A percentile compares a stretch with the other conserved stretches of the same genome.
Evolutionary conservation across 2,888 invertebrate species (phyloP).

Genomic region (Ectobius pallidus): DNA sequence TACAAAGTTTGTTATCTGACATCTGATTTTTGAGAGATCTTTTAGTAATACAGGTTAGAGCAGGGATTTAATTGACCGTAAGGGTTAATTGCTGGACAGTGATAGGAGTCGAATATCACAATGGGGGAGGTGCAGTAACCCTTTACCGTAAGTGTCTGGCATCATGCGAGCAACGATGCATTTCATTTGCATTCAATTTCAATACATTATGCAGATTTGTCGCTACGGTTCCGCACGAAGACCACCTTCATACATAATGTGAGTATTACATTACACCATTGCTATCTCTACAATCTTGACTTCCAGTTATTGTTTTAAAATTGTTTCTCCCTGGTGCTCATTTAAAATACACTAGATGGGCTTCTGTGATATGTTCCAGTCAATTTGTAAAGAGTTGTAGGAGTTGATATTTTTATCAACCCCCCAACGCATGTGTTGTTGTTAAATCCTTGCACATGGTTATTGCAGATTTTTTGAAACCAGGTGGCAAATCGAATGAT

Average conservation of each 20-base stretch:
- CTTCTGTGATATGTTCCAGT: not conserved
- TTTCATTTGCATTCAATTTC: conserved; percentile 24
- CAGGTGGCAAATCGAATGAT: too few relatives aligned
- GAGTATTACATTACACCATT: not conserved
- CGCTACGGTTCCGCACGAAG: conserved; percentile 10
- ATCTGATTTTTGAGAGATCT: too few relatives aligned
- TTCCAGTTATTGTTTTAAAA: not conserved
- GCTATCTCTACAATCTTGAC: not conserved
- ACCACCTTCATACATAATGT: not conserved
- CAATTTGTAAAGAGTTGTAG: not conserved
- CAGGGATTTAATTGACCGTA: too few relatives aligned
- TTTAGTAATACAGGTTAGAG: too few relatives aligned
- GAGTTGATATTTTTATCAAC: not conserved
- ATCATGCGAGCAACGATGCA: conserved; percentile 11
- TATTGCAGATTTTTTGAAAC: too few relatives aligned
- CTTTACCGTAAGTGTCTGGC: conserved; percentile 12
- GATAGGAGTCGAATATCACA: not conserved
- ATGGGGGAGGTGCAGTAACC: not conserved
- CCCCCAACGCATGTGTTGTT: too few relatives aligned
- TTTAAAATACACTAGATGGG: not conserved
- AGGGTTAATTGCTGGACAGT: not conserved
- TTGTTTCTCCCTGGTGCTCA: not conserved
- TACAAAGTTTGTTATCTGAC: too few relatives aligned
- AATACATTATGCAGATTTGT: conserved; percentile 26
- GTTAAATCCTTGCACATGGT: too few relatives aligned